Evolutionary conservation across 2,113 vertebrate species (phyloP).

Genomic region (Calcarius ornatus): DNA sequence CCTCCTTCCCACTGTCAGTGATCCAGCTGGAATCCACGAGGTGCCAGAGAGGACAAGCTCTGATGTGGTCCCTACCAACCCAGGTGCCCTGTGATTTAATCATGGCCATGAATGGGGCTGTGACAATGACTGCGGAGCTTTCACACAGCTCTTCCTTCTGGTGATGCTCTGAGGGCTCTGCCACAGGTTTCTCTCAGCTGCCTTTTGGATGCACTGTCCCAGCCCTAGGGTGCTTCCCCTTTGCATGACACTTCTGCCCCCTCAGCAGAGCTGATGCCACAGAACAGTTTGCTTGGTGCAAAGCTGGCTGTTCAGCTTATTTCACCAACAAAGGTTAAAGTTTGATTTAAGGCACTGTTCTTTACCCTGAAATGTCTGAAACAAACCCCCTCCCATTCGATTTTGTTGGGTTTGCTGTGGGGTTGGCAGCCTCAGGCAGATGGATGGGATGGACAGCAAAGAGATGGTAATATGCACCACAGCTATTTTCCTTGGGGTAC

Average conservation of each 20-base stretch:
- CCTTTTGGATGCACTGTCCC: not conserved
- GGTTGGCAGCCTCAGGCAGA: not conserved
- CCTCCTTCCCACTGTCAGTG: rapidly evolving
- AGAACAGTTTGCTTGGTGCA: rapidly evolving
- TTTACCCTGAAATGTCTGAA: not conserved
- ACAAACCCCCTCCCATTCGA: rapidly evolving
- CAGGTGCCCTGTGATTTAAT: not conserved
- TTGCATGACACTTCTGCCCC: not conserved
- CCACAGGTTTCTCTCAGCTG: not conserved
- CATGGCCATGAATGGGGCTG: rapidly evolving
- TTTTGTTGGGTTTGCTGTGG: not conserved
- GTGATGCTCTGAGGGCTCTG: not conserved
- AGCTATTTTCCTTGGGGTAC: not conserved
- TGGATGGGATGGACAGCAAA: not conserved
- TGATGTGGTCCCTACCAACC: not conserved
- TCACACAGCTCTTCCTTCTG: not conserved
- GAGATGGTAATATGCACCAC: not conserved
- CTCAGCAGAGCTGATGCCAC: not conserved
- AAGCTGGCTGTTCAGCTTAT: not conserved
- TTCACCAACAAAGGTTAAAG: not conserved
- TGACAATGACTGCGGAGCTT: not conserved
- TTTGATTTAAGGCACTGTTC: not conserved
- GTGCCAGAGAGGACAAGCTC: not conserved
- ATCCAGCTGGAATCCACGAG: not conserved
- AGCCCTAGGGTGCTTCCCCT: not conserved